These are phyloP conservation scores for Clunio marinus DNA, from an alignment of 2,888 invertebrate genomes.

Conservation along the genomic window DNA sequence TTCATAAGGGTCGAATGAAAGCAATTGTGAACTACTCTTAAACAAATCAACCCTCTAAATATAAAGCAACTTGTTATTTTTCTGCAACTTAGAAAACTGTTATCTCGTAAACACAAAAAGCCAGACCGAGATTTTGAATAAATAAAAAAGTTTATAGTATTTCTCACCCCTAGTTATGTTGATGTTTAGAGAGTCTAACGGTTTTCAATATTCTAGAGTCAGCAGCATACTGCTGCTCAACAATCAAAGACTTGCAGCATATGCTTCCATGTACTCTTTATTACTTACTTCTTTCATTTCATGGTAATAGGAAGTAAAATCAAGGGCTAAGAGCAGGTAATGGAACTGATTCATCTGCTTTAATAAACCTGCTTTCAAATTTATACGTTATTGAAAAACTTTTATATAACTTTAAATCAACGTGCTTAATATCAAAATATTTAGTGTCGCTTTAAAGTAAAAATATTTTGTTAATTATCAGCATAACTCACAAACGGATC, in stretches of 20 bases:
- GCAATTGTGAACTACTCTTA: not conserved
- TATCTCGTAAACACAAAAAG: not conserved
- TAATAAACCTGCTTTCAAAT: too few relatives aligned
- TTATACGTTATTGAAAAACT: too few relatives aligned
- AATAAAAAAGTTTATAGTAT: conserved; percentile 14
- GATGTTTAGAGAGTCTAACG: not conserved
- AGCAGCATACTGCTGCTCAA: not conserved
- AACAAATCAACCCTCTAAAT: not conserved
- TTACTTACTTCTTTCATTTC: too few relatives aligned
- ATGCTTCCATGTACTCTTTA: not conserved
- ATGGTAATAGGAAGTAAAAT: not conserved
- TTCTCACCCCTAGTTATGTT: not conserved
- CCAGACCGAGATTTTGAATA: conserved; percentile 26
- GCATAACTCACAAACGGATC: too few relatives aligned
- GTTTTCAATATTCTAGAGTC: conserved; percentile 15
- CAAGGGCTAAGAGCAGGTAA: conserved; percentile 6
- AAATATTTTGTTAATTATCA: too few relatives aligned
- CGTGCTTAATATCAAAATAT: too few relatives aligned
- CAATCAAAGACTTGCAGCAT: conserved; percentile 13
- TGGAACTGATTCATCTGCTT: not conserved
- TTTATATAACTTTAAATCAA: too few relatives aligned
- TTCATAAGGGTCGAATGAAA: conserved; percentile 21
- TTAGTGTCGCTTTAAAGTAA: too few relatives aligned
- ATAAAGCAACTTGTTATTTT: conserved; percentile 2
- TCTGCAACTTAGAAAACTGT: not conserved